Evolutionary conservation across 2,113 vertebrate species (phyloP).

Genomic region (Planiliza haematocheilus): DNA sequence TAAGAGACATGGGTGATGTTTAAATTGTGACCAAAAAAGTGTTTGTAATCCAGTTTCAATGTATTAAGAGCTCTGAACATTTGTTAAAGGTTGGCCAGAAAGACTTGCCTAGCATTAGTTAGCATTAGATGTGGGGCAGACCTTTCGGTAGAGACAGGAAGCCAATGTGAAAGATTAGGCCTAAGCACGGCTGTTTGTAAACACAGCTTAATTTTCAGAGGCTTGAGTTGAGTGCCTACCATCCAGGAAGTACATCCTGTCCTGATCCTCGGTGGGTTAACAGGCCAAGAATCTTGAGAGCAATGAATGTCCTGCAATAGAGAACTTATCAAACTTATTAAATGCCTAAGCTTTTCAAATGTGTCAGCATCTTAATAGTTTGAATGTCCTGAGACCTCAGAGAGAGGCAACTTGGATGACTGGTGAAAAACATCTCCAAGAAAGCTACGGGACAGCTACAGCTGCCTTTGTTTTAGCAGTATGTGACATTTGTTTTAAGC

Average conservation of each 20-base stretch:
- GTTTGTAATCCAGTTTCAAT: constrained; percentile 25
- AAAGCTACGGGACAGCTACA: too few relatives aligned
- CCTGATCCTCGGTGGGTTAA: background rate
- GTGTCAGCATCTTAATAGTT: background rate
- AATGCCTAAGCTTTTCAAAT: background rate
- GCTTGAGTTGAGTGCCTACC: background rate
- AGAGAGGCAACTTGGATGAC: too few relatives aligned
- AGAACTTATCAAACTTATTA: background rate
- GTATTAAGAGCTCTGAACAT: constrained; percentile 1
- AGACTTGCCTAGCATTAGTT: constrained; percentile 46
- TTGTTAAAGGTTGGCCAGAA: constrained; percentile 12
- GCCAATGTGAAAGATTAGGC: constrained; percentile 41
- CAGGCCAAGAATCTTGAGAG: background rate
- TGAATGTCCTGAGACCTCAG: too few relatives aligned
- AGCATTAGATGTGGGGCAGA: constrained; percentile 9
- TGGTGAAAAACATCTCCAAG: too few relatives aligned
- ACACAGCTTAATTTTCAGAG: constrained; percentile 7
- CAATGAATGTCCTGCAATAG: background rate
- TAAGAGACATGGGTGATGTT: background rate
- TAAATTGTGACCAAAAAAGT: too few relatives aligned
- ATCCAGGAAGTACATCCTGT: constrained; percentile 12
- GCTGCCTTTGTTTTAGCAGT: too few relatives aligned
- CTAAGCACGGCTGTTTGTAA: constrained; percentile 29
- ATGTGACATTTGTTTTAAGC: too few relatives aligned
- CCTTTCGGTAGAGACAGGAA: constrained; percentile 23